Evolutionary conservation across 2,888 invertebrate genomes (phyloP), one percentile per base, ranked within the genome.

Genomic region (Philereme transversata): DNA sequence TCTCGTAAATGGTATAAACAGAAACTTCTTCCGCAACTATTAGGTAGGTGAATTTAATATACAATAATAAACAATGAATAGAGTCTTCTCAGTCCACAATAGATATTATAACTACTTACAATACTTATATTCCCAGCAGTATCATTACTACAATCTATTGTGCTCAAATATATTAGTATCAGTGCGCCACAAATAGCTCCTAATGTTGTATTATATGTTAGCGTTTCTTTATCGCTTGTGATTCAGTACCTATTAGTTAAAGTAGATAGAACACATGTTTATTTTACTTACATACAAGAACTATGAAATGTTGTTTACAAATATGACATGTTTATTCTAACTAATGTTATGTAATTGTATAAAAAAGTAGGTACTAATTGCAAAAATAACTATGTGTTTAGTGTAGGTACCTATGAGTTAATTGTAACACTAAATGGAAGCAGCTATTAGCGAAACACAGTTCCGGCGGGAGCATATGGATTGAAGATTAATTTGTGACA

Each of bases 191-290:
- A 66, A 72, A 71, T 51, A 58, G 58, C 58, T 57, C 9, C 43
- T 47, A 35, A 55, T 34, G 41, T 49, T 50, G 47, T 36, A 53
- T n/a, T 44, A 10, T 4, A 40, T 40, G 35, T 55, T 7, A 22
- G 49, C 49, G 60, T 51, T 64, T 65, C 44, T 64, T 65, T 69
- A 67, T 68, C 50, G n/a, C 35, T 35, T 51, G 36, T 58, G 47
- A 62, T 68, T 69, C 62, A 60, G 45, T 62, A 57, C 65, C 54
- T 63, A 55, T 71, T 66, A 38, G 64, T 52, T 51, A n/a, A 68
- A 57, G 62, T 64, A 76, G 76, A 76, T 78, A 78, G 53, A 62
- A 66, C 78, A 78, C 73, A 76, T 70, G 67, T 5, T 9, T 41
- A 4, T 9, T 41, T 4, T 6, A 11, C 45, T 46, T 9, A 33